Percentiles rank a stretch among this genome's conserved stretches.
These are phyloP conservation scores for Apamea sordens DNA, from an alignment of 2,888 invertebrate genomes.

Conservation along the genomic window DNA sequence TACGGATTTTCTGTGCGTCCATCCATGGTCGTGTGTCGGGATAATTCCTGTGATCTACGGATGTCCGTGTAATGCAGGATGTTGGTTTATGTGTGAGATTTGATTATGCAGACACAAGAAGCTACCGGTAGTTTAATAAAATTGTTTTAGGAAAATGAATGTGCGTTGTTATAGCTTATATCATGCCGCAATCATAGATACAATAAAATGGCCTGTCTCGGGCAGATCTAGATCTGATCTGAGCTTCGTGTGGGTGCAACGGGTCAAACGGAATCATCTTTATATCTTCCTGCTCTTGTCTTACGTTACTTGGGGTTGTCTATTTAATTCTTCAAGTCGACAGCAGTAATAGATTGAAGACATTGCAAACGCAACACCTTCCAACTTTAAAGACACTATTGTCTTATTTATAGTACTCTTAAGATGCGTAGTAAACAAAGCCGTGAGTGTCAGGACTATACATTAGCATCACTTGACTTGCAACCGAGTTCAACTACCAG, in stretches of 20 bases:
- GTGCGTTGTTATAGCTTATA: neutral
- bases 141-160: neutral
- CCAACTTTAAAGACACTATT: neutral
- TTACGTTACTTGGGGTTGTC: no score
- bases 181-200: neutral
- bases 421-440: constrained; percentile 48
- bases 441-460: constrained; percentile 18
- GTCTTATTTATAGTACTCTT: constrained; percentile 34
- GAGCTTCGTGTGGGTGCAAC: no score
- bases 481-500: constrained; percentile 53
- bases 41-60: constrained; percentile 18
- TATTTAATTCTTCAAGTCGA: constrained; percentile 13
- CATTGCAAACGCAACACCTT: constrained; percentile 23
- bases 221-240: no score
- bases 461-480: constrained; percentile 52
- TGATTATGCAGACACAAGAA: neutral
- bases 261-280: no score
- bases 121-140: neutral
- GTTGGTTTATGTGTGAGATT: constrained; percentile 12
- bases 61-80: constrained; percentile 11
- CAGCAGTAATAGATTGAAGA: neutral
- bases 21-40: neutral
- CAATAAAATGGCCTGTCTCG: neutral
- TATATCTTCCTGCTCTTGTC: no score
- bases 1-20: no score